These are phyloP conservation scores for Periplaneta americana DNA, from an alignment of 1,140 invertebrate genomes.

Conservation along the genomic window DNA sequence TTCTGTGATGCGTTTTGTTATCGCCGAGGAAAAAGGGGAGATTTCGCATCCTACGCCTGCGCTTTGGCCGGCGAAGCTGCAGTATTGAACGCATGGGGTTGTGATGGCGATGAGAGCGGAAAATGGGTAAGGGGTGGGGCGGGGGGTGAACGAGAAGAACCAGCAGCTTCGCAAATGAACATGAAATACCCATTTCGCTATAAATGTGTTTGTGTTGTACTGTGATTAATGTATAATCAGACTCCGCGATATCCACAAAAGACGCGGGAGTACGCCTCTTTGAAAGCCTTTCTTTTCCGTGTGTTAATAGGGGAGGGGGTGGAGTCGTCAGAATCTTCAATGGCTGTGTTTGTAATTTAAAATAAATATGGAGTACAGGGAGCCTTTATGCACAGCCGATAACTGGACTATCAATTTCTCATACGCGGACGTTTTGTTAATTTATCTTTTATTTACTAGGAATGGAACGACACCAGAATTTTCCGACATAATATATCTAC, in stretches of 20 bases:
- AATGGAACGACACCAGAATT: too few species aligned
- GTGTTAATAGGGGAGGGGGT: background rate
- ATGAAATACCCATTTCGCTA: conserved; percentile 22
- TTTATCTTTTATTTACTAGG: too few species aligned
- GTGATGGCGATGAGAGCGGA: background rate
- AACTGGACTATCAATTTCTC: too few species aligned
- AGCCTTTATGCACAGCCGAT: too few species aligned
- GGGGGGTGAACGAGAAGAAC: conserved; percentile 13
- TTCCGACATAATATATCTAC: too few species aligned
- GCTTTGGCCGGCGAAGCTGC: background rate
- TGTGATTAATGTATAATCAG: conserved; percentile 20
- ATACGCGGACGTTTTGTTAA: too few species aligned
- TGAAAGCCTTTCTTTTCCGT: background rate
- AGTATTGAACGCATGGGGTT: background rate
- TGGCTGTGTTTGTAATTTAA: too few species aligned
- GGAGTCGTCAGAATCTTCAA: background rate
- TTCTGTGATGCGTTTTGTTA: conserved; percentile 8
- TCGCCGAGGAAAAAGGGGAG: background rate
- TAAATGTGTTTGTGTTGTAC: conserved; percentile 23
- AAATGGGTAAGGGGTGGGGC: background rate
- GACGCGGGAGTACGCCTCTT: background rate
- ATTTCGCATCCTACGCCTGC: background rate
- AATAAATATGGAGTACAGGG: too few species aligned
- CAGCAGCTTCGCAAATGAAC: conserved; percentile 16
- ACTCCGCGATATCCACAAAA: background rate